Evolutionary conservation across 2,888 invertebrate species (phyloP), one percentile per base, ranked within the genome.

Genomic region (Torymus auratus): DNA sequence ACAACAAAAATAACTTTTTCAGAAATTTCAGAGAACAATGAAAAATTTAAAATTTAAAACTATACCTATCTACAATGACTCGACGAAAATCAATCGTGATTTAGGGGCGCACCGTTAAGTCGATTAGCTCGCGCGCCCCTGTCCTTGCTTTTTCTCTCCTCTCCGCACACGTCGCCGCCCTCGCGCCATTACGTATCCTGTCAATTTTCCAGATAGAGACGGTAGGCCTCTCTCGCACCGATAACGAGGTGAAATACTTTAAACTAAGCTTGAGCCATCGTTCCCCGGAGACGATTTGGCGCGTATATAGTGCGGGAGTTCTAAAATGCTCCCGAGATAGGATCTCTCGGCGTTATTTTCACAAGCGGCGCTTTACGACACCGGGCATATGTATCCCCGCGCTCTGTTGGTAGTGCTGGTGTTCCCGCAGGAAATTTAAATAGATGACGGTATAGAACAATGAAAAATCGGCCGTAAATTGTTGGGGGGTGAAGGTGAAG

Each of bases 221-320:
- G 83, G 71, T 78, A 65, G 78, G 23, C 75, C n/a, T 41, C 41
- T 5, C 10, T n/a, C 23, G 70, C 17, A 55, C 87, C 89, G 86
- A 88, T 87, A 87, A 87, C 86, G 85, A 84, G 83, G 79, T 75
- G 83, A 86, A 86, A 89, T 88, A 89, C 88, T 90, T 89, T 88
- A 89, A 90, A 90, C 88, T 89, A 89, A 90, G 89, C 88, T 86
- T 89, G 88, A 90, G 86, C 86, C 87, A 90, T 90, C 86, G 87
- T 84, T 87, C 90, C 89, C 90, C 81, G 85, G 89, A 89, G 89
- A 88, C 86, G 83, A 85, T 86, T 85, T 81, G 80, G 77, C 71
- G 28, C 7, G 7, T 28, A 28, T 28, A 28, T 28, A 28, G 2
- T n/a, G 75, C 70, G 81, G 72, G 78, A 76, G 81, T 79, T 86